phyloP scores from a whole-genome alignment of 2,113 vertebrate species.

The Myiopsitta monachus region DNA sequence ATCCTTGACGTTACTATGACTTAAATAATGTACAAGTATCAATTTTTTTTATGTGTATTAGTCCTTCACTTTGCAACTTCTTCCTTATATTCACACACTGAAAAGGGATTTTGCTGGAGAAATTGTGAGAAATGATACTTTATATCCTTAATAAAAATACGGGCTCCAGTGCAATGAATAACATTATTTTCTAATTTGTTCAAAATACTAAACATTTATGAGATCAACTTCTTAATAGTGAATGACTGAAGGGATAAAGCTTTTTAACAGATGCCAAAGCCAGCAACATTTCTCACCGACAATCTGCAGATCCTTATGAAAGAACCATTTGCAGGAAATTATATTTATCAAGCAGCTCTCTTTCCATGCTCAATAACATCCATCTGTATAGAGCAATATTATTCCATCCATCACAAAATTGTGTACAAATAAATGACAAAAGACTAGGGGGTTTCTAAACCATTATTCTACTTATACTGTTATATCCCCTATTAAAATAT shows the following conservation, averaged over 20 bases:
- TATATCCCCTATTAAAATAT: neutral
- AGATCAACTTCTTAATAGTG: neutral
- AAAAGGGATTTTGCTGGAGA: neutral
- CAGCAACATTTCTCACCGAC: neutral
- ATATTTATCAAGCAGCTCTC: neutral
- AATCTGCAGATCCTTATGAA: neutral
- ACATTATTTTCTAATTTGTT: neutral
- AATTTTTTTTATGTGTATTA: neutral
- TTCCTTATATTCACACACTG: neutral
- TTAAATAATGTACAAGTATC: neutral
- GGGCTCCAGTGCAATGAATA: neutral
- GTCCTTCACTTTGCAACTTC: neutral
- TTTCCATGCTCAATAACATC: neutral
- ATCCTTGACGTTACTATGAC: neutral
- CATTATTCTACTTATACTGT: neutral
- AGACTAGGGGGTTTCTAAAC: neutral
- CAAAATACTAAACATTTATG: neutral
- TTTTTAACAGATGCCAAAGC: neutral
- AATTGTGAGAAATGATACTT: neutral
- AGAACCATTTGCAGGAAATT: neutral
- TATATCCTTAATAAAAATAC: neutral
- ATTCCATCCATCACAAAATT: neutral
- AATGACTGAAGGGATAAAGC: neutral
- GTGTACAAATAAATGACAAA: neutral
- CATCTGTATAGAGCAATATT: neutral